Evolutionary conservation across 2,113 vertebrate species (phyloP).

Genomic region (Gymnarchus niloticus): DNA sequence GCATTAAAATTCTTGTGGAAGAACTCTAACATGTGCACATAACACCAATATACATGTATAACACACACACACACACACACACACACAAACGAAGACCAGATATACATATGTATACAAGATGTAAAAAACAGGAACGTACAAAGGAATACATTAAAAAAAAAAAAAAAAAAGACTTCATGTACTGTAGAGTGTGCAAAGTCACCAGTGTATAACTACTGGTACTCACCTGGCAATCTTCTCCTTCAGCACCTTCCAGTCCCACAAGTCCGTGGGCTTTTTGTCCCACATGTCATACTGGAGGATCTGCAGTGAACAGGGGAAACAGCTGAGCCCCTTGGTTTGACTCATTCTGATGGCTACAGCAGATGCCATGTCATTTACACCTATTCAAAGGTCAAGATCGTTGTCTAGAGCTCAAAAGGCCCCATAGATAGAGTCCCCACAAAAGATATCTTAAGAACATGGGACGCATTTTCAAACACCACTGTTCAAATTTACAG

Average conservation of each 20-base stretch:
- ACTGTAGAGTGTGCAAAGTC: background rate
- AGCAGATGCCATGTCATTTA: background rate
- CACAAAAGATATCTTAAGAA: background rate
- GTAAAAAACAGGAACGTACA: too few relatives aligned
- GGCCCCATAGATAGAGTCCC: background rate
- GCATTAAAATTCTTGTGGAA: too few relatives aligned
- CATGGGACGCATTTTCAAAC: background rate
- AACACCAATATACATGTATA: too few relatives aligned
- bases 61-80: too few relatives aligned
- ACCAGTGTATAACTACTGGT: background rate
- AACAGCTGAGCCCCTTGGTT: background rate
- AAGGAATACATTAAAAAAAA: too few relatives aligned
- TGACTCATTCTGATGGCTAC: background rate
- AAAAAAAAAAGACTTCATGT: too few relatives aligned
- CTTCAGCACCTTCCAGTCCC: conserved; percentile 83
- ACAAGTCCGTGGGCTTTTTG: conserved; percentile 77
- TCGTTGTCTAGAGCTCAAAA: background rate
- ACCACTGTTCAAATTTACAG: too few relatives aligned
- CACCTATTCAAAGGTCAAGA: background rate
- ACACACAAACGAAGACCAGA: too few relatives aligned
- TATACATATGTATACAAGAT: too few relatives aligned
- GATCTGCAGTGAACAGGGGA: conserved; percentile 59
- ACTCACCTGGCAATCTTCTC: conserved; percentile 88
- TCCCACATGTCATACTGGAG: conserved; percentile 96
- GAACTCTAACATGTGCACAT: too few relatives aligned